Base-by-base conservation (phyloP, 1,140 invertebrate genomes). In the Dolichoris vasculosae region DNA sequence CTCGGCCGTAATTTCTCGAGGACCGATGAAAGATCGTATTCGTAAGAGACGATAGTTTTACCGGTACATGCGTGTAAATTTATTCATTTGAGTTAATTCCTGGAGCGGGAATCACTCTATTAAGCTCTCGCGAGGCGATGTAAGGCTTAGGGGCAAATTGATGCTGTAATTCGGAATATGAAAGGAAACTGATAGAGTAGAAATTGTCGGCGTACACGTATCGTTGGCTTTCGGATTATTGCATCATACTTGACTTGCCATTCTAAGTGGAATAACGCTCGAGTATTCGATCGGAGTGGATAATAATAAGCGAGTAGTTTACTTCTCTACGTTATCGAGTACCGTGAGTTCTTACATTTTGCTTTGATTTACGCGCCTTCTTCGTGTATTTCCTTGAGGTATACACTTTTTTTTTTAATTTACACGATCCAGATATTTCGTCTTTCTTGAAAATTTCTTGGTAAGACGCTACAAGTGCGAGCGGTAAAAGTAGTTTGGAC, bases 51-150 rank as follows among this genome's bases (percentile, higher is more conserved):
- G 88, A 90, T 89, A 86, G 59, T 89, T 89, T 84, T 71, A 30
- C 86, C 13, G 20, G 23, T 4, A 3, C 46, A 48, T 30, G 48
- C 43, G 23, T 26, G 77, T 86, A 73, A 82, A 88, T 88, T 89
- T 89, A 89, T 90, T 90, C 88, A 81, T 89, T 89, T 79, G 87
- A 79, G 88, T 82, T 91, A 90, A 91, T 92, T 90, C 89, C 88
- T 89, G 86, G 88, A 88, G 89, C 89, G 88, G 90, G 86, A 82
- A 90, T 78, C 75, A 83, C 75, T 85, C 86, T 88, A 91, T 90
- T 90, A 88, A 88, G 89, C 88, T 85, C 69, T 85, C 64, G 85
- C 85, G 83, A 75, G 84, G 79, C 84, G 64, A 83, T 55, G 84
- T 40, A 79, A 79, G 76, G 90, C 91, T 89, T 84, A 73, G 85